A percentile compares a stretch with the other conserved stretches of the same genome.
phyloP scores from a whole-genome alignment of 2,888 invertebrate genomes.

The Epinotia demarniana region DNA sequence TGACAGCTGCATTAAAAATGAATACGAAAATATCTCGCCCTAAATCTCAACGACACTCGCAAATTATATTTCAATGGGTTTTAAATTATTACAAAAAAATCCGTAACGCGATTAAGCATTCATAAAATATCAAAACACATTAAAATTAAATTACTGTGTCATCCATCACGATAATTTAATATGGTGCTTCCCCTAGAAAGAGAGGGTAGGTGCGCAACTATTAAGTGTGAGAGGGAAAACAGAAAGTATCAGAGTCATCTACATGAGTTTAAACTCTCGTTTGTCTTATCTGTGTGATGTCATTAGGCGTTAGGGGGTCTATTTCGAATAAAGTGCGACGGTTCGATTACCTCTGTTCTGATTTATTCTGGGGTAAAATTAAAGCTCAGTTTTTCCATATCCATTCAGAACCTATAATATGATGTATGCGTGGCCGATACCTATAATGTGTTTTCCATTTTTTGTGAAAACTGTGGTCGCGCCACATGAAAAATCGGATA shows the following conservation, averaged over 20 bases:
- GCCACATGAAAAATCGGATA: no score
- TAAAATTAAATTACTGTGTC: conserved; percentile 46
- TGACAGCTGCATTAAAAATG: conserved; percentile 37
- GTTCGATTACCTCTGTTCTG: conserved; percentile 1
- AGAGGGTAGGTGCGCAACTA: conserved; percentile 27
- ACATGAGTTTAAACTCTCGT: conserved; percentile 43
- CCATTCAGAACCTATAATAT: no score
- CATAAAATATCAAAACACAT: conserved; percentile 46
- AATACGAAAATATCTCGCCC: conserved; percentile 33
- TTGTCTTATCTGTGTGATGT: conserved; percentile 43
- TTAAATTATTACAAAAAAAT: conserved; percentile 38
- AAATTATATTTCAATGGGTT: conserved; percentile 41
- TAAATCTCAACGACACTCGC: conserved; percentile 29
- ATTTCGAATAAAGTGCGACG: conserved; percentile 27
- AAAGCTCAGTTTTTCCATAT: no score
- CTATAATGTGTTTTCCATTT: no score
- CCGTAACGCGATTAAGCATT: conserved; percentile 43
- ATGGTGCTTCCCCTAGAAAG: conserved; percentile 37
- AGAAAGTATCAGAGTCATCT: conserved; percentile 32
- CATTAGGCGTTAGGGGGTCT: conserved; percentile 29
- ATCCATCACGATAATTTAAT: conserved; percentile 47
- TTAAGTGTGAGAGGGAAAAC: conserved; percentile 23
- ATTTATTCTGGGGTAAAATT: background rate
- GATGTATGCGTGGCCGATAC: no score
- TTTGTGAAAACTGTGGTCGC: no score